Conservation (phyloP, 2,888 invertebrate species). For the Drosophila mayaguana region DNA sequence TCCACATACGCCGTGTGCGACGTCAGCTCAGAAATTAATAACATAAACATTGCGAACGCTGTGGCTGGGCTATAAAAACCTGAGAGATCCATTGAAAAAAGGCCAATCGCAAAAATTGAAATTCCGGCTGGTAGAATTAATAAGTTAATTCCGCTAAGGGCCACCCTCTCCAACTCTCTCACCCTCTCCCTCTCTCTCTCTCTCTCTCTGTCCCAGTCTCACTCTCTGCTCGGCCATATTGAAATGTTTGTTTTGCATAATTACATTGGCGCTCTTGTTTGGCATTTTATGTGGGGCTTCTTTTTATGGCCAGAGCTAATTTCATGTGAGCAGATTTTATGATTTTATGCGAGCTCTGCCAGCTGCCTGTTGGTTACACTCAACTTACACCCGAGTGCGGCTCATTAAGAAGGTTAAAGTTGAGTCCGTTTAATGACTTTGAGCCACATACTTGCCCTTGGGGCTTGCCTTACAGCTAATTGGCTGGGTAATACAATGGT, state of each 20-base stretch:
- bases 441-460: constrained; percentile 29
- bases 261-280: constrained; percentile 64
- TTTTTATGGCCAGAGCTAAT: constrained; percentile 68
- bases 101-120: constrained; percentile 59
- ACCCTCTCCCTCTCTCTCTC: not conserved
- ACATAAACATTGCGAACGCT: constrained; percentile 61
- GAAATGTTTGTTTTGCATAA: constrained; percentile 72
- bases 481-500: constrained; percentile 50
- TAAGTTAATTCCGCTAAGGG: constrained; percentile 71
- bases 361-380: constrained; percentile 23
- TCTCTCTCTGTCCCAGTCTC: not conserved
- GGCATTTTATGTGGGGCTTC: constrained; percentile 61
- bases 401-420: constrained; percentile 78
- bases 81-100: constrained; percentile 46
- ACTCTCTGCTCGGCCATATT: constrained; percentile 24
- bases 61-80: constrained; percentile 56
- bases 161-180: not conserved
- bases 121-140: constrained; percentile 65
- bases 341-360: constrained; percentile 39
- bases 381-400: constrained; percentile 37
- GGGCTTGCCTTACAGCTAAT: constrained; percentile 51
- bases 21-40: constrained; percentile 62
- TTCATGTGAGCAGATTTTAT: constrained; percentile 62
- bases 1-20: constrained; percentile 72
- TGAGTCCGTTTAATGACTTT: constrained; percentile 64